Conservation (phyloP, 2,888 invertebrate species). For the Ectemnius lituratus region DNA sequence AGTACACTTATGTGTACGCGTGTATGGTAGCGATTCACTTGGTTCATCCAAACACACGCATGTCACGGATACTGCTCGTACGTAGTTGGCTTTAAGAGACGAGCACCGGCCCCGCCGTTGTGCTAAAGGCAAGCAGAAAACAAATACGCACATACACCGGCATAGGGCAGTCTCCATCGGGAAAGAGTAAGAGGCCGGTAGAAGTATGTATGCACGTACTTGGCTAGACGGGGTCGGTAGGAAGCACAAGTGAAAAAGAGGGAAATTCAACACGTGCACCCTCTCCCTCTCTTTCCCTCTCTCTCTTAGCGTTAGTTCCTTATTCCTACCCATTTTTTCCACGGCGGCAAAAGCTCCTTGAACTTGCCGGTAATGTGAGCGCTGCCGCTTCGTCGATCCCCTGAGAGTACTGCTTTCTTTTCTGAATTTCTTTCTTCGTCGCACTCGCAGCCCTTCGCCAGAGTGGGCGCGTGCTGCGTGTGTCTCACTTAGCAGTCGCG, state of each 20-base stretch:
- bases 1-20: not conserved
- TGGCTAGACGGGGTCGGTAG: constrained; percentile 7
- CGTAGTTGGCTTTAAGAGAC: constrained; percentile 59
- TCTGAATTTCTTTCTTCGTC: constrained; percentile 2
- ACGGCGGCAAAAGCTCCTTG: constrained; percentile 49
- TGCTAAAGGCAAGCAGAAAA: constrained; percentile 59
- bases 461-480: not conserved
- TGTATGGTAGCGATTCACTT: not conserved
- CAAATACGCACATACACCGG: constrained; percentile 58
- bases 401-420: constrained; percentile 38
- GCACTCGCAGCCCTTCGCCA: too few species aligned
- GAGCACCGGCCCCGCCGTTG: constrained; percentile 45
- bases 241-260: constrained; percentile 20
- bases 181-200: constrained; percentile 20
- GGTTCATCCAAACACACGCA: constrained; percentile 9
- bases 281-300: constrained; percentile 14
- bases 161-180: constrained; percentile 22
- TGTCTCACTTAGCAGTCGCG: constrained; percentile 35
- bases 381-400: constrained; percentile 22
- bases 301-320: constrained; percentile 34
- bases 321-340: constrained; percentile 31
- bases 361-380: constrained; percentile 44
- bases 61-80: not conserved
- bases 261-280: constrained; percentile 49
- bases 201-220: constrained; percentile 6